Percentiles rank a stretch among this genome's conserved stretches.
Conservation (phyloP, 2,113 vertebrate genomes). For the Pollachius pollachius region DNA sequence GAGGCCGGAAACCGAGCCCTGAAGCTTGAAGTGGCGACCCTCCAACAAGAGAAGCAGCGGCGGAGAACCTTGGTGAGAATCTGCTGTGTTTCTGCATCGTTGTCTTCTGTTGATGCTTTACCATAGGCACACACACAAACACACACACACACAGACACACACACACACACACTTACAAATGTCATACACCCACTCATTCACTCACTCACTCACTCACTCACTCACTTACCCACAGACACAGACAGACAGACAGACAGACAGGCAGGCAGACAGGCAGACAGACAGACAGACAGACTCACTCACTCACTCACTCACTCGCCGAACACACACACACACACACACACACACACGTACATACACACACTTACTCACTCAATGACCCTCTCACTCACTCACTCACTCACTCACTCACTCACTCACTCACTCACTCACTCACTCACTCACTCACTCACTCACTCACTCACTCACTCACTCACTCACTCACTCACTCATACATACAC, state of each 20-base stretch:
- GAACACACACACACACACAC: too few relatives aligned
- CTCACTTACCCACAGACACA: too few relatives aligned
- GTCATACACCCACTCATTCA: too few relatives aligned
- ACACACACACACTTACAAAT: too few relatives aligned
- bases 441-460: neutral
- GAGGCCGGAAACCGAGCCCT: conserved; percentile 61
- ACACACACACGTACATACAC: neutral
- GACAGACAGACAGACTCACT: too few relatives aligned
- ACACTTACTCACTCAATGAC: neutral
- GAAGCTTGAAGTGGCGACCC: conserved; percentile 61
- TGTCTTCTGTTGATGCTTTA: neutral
- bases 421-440: neutral
- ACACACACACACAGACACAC: neutral
- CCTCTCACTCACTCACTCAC: too few relatives aligned
- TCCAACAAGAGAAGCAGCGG: conserved; percentile 55
- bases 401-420: neutral
- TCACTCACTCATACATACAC: neutral
- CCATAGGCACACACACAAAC: neutral
- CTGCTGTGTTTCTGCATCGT: neutral
- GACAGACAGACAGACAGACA: too few relatives aligned
- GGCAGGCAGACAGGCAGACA: too few relatives aligned
- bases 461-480: neutral
- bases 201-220: too few relatives aligned
- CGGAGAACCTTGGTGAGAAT: conserved; percentile 65
- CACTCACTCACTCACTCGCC: too few relatives aligned